Evolutionary conservation across 92 coral and sea anemone genomes (phyloP).

Genomic region (Muricea muricata): DNA sequence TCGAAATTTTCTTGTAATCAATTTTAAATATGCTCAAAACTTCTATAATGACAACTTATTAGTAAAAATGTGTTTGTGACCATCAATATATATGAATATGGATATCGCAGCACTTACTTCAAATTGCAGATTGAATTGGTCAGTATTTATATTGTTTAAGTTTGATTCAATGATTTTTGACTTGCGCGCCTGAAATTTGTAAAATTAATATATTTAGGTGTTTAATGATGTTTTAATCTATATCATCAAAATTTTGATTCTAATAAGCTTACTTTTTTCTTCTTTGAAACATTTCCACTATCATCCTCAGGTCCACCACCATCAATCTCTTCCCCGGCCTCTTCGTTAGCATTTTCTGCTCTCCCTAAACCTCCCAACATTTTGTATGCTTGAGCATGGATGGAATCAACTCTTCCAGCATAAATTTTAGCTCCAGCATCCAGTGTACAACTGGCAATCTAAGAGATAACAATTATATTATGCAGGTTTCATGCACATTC

Average conservation of each 20-base stretch:
- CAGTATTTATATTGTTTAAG: constrained; percentile 78
- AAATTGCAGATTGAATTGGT: constrained; percentile 93
- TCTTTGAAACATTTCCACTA: constrained; percentile 61
- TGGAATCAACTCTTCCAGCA: constrained; percentile 96
- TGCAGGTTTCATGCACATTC: not conserved
- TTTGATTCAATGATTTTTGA: constrained; percentile 84
- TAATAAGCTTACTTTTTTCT: constrained; percentile 65
- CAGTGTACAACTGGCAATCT: constrained; percentile 95
- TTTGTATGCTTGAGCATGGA: constrained; percentile 95
- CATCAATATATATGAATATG: too few species aligned
- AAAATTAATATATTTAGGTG: too few species aligned
- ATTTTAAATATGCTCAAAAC: too few species aligned
- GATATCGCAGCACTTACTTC: too few species aligned
- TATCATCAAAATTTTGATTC: not conserved
- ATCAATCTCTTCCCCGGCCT: constrained; percentile 25
- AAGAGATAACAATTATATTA: not conserved
- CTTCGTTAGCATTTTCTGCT: constrained; percentile 82
- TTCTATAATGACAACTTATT: too few species aligned
- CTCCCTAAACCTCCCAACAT: constrained; percentile 97
- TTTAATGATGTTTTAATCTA: too few species aligned
- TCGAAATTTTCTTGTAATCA: too few species aligned
- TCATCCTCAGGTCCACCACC: constrained; percentile 57
- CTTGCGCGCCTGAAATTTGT: constrained; percentile 69
- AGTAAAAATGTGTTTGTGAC: too few species aligned
- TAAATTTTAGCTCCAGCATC: constrained; percentile 99